Conservation (phyloP, 2,113 vertebrate species). For the Chaetodon trifascialis region DNA sequence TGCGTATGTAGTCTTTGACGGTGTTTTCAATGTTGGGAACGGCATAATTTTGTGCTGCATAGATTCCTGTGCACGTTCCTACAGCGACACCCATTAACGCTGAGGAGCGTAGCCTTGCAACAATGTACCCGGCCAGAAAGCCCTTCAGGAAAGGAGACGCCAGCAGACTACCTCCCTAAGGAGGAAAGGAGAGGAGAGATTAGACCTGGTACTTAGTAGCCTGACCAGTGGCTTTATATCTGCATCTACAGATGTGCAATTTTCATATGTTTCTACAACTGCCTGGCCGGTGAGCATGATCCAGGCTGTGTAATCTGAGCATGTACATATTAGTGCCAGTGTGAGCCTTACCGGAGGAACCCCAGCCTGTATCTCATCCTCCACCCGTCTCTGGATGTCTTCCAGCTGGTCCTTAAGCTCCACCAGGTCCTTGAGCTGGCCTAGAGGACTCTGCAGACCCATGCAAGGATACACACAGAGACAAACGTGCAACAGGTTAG, state of each 20-base stretch:
- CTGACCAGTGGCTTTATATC: not conserved
- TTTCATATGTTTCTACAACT: not conserved
- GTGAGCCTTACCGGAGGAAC: constrained; percentile 81
- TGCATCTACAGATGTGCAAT: not conserved
- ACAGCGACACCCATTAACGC: constrained; percentile 89
- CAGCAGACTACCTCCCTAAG: constrained; percentile 90
- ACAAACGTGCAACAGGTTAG: not conserved
- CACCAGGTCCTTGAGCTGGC: constrained; percentile 91
- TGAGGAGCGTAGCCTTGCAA: constrained; percentile 91
- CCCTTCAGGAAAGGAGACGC: constrained; percentile 95
- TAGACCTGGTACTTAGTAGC: not conserved
- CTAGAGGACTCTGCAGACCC: constrained; percentile 84
- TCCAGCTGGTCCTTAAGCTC: constrained; percentile 93
- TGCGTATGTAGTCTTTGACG: constrained; percentile 88
- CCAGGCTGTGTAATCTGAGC: not conserved
- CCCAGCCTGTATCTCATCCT: constrained; percentile 91
- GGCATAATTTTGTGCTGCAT: constrained; percentile 88
- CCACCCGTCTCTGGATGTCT: constrained; percentile 89
- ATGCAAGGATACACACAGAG: not conserved
- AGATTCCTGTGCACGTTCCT: constrained; percentile 92
- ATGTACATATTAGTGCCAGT: constrained; percentile 67
- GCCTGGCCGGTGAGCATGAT: not conserved
- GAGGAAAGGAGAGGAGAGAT: constrained; percentile 24
- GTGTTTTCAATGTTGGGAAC: constrained; percentile 92
- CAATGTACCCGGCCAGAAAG: constrained; percentile 92